phyloP scores from a whole-genome alignment of 2,888 invertebrate genomes.

The Drosophila hamatofila region DNA sequence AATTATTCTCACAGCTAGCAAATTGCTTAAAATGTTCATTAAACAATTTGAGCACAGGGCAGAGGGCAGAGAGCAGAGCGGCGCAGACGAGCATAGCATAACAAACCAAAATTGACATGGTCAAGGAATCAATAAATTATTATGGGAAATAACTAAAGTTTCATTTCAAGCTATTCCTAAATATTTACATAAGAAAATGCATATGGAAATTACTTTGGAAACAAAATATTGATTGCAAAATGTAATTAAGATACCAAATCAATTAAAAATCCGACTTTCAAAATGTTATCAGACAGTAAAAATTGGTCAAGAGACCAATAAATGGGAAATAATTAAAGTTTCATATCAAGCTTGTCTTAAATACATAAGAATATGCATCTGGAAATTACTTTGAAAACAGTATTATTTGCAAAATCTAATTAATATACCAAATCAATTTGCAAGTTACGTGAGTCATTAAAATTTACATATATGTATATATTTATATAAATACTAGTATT shows the following conservation, averaged over 20 bases:
- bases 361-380: too few relatives aligned
- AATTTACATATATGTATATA: too few relatives aligned
- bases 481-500: too few relatives aligned
- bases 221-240: neutral
- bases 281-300: too few relatives aligned
- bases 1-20: conserved; percentile 38
- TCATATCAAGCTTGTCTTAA: too few relatives aligned
- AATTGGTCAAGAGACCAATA: too few relatives aligned
- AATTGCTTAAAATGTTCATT: conserved; percentile 39
- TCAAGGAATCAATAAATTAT: conserved; percentile 3
- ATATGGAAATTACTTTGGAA: neutral
- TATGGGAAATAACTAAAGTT: neutral
- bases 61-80: neutral
- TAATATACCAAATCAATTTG: too few relatives aligned
- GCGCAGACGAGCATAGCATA: neutral
- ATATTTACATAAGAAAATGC: neutral
- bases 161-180: neutral
- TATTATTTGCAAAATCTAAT: too few relatives aligned
- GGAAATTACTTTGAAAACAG: too few relatives aligned
- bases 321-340: too few relatives aligned
- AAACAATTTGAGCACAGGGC: conserved; percentile 14
- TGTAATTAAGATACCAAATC: neutral
- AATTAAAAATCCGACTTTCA: too few relatives aligned
- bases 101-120: neutral
- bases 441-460: too few relatives aligned